Evolutionary conservation across 2,888 invertebrate genomes (phyloP).

Genomic region (Chirona hameri): DNA sequence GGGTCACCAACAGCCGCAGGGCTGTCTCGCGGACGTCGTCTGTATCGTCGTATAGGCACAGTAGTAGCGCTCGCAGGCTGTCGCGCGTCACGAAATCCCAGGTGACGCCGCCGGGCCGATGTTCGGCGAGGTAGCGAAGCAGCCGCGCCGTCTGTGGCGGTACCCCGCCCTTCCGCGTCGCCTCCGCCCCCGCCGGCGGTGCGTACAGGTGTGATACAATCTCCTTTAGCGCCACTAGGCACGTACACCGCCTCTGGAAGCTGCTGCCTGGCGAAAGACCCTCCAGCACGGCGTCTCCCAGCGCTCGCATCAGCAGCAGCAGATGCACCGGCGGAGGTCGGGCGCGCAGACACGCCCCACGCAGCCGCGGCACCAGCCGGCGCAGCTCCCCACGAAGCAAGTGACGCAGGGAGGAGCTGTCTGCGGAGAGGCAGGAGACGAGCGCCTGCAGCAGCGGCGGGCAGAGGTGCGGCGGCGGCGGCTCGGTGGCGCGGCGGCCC

Average conservation of each 20-base stretch:
- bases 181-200: background rate
- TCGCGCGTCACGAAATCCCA: background rate
- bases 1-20: background rate
- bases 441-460: background rate
- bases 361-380: constrained; percentile 3
- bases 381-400: background rate
- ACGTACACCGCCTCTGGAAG: constrained; percentile 28
- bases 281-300: background rate
- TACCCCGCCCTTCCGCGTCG: background rate
- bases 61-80: background rate
- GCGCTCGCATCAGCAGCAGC: background rate
- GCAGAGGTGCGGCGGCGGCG: background rate
- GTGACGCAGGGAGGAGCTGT: background rate
- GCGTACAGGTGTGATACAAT: background rate
- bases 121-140: background rate
- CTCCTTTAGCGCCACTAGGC: constrained; percentile 26
- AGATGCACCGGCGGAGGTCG: background rate
- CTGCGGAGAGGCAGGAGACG: background rate
- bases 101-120: background rate
- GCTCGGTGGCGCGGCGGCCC: background rate
- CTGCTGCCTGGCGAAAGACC: constrained; percentile 23
- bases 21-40: constrained; percentile 1
- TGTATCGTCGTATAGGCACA: background rate
- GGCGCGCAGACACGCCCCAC: background rate
- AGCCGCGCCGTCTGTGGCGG: background rate